These are phyloP conservation scores for Lycopodina hypogea DNA, from an alignment of 37 sponge, comb jelly and placozoan genomes.

Conservation along the genomic window DNA sequence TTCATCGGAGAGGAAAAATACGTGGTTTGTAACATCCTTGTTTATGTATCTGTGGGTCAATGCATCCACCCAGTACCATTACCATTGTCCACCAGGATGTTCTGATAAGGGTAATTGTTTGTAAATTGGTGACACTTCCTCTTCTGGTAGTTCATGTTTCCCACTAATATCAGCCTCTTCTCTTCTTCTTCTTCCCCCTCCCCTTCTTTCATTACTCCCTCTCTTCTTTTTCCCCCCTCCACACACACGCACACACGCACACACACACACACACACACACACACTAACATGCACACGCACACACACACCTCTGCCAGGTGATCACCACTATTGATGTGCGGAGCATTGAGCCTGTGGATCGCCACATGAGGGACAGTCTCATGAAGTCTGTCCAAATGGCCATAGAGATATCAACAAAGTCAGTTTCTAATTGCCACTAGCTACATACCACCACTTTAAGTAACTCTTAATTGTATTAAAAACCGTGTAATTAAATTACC, in stretches of 20 bases:
- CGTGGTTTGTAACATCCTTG: not conserved
- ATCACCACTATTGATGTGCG: conserved; percentile 90
- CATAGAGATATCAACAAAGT: conserved; percentile 93
- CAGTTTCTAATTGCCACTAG: not conserved
- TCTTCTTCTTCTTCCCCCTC: too few species aligned
- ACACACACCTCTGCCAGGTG: conserved; percentile 40
- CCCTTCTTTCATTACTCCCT: too few species aligned
- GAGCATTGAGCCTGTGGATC: conserved; percentile 90
- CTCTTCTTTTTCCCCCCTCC: too few species aligned
- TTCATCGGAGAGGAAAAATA: not conserved
- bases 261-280: too few species aligned
- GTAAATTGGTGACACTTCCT: too few species aligned
- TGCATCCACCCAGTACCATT: not conserved
- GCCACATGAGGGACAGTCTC: conserved; percentile 85
- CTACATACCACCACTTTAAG: not conserved
- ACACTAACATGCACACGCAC: too few species aligned
- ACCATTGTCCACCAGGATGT: not conserved
- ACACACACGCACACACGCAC: too few species aligned
- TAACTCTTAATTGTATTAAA: not conserved
- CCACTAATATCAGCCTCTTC: too few species aligned
- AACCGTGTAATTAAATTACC: too few species aligned
- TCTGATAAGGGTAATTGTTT: not conserved
- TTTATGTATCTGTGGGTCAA: not conserved
- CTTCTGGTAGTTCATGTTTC: too few species aligned
- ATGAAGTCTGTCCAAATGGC: conserved; percentile 95